Base-by-base conservation (phyloP, 2,888 invertebrate genomes). In the Chloromyia formosa region DNA sequence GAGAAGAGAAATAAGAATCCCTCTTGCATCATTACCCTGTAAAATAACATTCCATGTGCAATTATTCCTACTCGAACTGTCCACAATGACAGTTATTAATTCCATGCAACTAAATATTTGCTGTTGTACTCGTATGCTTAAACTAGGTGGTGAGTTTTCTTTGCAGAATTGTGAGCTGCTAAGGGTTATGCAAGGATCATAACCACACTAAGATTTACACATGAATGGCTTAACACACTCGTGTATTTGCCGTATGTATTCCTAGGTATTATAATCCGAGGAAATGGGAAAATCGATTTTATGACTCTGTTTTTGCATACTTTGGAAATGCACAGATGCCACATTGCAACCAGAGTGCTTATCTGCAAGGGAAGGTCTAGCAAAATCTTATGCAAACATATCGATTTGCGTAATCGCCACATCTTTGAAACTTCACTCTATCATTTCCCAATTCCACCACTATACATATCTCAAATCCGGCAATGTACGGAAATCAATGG, bases 331-430 rank as follows among this genome's bases (percentile, higher is more conserved):
- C 56, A 20, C 22, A 2, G 5, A 20, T 56, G 56, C 56, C 2
- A 20, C 3, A 56, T 12, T 1, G 61, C 35, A 61, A 61, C 23
- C 27, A 23, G 20, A 10, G 12, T 14, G 35, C 23, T 61, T 61
- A 27, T 27, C 23, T 16, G 5, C 20, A 56, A 12, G 20, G 4
- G 61, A 61, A 27, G 23, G 10, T 61, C 12, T 14, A 27, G n/a
- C 23, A 12, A 12, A 27, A 12, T 20, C 61, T 23, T 61, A 61
- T 23, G 61, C 61, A 27, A 61, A 61, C 61, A 27, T 61, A 61
- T 61, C 23, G 61, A 35, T 61, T 61, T 61, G 23, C 35, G 27
- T 61, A 61, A 61, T 27, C 61, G 35, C 27, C 61, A 22, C 20
- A 18, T 61, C 61, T 61, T 61, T 10, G 12, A 27, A 61, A 16